phyloP scores from a whole-genome alignment of 2,113 vertebrate species.

The Phainopepla nitens region DNA sequence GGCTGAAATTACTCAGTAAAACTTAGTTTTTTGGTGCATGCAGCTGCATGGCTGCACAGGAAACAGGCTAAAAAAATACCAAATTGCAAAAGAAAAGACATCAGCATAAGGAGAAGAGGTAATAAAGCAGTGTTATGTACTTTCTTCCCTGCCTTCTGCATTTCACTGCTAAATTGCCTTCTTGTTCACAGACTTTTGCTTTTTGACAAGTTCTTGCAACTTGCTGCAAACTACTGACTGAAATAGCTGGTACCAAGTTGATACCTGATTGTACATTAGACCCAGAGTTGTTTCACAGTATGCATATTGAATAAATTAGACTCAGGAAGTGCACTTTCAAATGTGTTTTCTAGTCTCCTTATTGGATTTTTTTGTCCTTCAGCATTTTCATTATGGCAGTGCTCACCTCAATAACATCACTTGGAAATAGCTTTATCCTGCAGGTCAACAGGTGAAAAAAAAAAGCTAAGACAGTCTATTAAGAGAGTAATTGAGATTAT shows the following conservation, averaged over 20 bases:
- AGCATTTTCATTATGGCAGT: slow-evolving; percentile 18
- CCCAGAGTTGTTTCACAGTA: not conserved
- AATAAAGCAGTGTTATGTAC: not conserved
- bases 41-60: accelerated
- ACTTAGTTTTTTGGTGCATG: not conserved
- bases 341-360: not conserved
- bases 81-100: not conserved
- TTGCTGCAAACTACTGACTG: not conserved
- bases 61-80: not conserved
- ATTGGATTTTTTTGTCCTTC: slow-evolving; percentile 51
- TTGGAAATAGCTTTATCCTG: slow-evolving; percentile 49
- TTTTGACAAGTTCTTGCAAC: not conserved
- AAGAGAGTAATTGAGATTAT: slow-evolving; percentile 49
- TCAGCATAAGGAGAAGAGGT: not conserved
- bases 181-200: not conserved
- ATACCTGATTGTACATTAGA: not conserved
- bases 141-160: not conserved
- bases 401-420: not conserved
- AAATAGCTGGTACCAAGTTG: not conserved
- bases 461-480: slow-evolving; percentile 7
- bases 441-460: slow-evolving; percentile 2
- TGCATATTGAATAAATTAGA: not conserved
- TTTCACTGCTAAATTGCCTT: not conserved
- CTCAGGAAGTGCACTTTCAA: not conserved
- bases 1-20: not conserved